phyloP scores from a whole-genome alignment of 2,888 invertebrate species.

The Keiferia lycopersicella region DNA sequence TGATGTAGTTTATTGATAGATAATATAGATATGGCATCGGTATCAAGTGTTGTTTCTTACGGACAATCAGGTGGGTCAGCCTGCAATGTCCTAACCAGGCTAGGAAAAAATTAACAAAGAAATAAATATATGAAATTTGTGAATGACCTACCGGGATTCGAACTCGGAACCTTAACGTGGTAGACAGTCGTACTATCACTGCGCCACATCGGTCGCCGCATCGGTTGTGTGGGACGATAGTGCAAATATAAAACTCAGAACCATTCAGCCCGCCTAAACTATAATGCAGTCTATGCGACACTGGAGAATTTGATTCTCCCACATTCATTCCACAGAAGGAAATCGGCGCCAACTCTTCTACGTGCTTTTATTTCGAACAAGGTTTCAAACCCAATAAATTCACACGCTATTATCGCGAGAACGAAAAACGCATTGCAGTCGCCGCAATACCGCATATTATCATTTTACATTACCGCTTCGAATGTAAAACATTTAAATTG shows the following conservation, averaged over 20 bases:
- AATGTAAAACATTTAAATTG: constrained; percentile 39
- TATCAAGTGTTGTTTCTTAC: too few relatives aligned
- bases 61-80: too few relatives aligned
- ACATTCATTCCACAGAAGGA: constrained; percentile 4
- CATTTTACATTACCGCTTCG: constrained; percentile 20
- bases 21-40: too few relatives aligned
- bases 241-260: background rate
- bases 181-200: too few relatives aligned
- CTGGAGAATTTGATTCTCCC: constrained; percentile 1
- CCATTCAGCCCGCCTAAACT: background rate
- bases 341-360: constrained; percentile 9
- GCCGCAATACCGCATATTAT: constrained; percentile 20
- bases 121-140: too few relatives aligned
- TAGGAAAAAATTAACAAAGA: too few relatives aligned
- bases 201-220: too few relatives aligned
- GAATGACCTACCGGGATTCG: background rate
- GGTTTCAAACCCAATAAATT: constrained; percentile 12
- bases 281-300: background rate
- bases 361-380: constrained; percentile 17
- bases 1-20: too few relatives aligned
- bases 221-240: too few relatives aligned
- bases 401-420: background rate
- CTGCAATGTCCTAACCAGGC: too few relatives aligned
- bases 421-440: constrained; percentile 22
- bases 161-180: too few relatives aligned